phyloP scores from a whole-genome alignment of 2,888 invertebrate species.

The Allophyes oxyacanthae region DNA sequence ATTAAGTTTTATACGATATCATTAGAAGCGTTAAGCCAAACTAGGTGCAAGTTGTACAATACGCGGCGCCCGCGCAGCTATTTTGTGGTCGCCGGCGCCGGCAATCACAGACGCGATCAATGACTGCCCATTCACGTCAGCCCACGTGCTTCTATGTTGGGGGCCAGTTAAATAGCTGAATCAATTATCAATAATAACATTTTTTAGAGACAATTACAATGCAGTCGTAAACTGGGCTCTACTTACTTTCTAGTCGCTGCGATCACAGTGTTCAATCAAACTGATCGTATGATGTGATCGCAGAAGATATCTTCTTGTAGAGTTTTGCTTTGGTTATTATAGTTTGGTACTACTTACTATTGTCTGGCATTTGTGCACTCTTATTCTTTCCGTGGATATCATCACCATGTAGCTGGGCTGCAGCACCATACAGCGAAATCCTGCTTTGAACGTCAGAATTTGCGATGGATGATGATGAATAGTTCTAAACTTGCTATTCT shows the following conservation, averaged over 20 bases:
- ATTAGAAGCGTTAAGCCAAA: slow-evolving; percentile 36
- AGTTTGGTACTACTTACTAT: neutral
- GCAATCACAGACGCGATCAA: slow-evolving; percentile 62
- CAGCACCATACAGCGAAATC: no score
- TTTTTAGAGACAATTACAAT: slow-evolving; percentile 51
- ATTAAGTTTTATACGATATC: slow-evolving; percentile 33
- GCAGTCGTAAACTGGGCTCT: slow-evolving; percentile 33
- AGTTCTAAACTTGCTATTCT: no score
- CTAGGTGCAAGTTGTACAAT: slow-evolving; percentile 49
- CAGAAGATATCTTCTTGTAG: slow-evolving; percentile 30
- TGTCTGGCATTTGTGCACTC: neutral
- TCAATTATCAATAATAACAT: slow-evolving; percentile 59
- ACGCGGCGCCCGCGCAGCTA: slow-evolving; percentile 40
- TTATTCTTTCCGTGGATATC: neutral
- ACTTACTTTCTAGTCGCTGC: slow-evolving; percentile 40
- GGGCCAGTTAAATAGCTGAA: slow-evolving; percentile 58
- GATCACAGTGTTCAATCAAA: slow-evolving; percentile 37
- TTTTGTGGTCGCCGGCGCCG: slow-evolving; percentile 53
- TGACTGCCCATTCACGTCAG: slow-evolving; percentile 60
- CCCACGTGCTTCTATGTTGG: slow-evolving; percentile 65
- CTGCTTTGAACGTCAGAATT: no score
- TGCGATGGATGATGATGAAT: no score
- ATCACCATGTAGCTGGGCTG: no score
- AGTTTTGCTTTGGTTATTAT: slow-evolving; percentile 18
- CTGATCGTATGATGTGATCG: no score